These are phyloP conservation scores for Cuniculus paca DNA, from an alignment of 2,797 vertebrate species.

Conservation along the genomic window DNA sequence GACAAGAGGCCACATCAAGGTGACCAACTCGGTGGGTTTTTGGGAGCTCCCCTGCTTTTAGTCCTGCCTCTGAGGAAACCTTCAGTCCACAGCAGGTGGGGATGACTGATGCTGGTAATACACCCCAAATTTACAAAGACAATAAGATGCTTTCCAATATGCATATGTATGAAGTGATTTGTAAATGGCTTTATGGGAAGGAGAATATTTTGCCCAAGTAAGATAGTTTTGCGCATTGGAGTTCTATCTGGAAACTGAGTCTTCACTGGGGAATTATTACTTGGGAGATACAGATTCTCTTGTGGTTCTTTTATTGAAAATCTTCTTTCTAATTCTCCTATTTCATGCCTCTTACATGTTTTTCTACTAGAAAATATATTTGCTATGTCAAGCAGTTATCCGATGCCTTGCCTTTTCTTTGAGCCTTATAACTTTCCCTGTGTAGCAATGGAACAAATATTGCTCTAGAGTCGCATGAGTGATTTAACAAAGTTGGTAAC, in stretches of 20 bases:
- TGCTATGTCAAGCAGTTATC: neutral
- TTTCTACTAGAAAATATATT: neutral
- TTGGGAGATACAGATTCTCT: neutral
- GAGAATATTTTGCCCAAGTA: neutral
- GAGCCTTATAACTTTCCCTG: neutral
- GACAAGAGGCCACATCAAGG: accelerated
- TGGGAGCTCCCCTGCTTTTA: neutral
- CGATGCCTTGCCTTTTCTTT: neutral
- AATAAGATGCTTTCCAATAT: neutral
- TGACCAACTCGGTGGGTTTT: neutral
- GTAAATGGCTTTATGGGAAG: neutral
- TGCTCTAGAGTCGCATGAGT: neutral
- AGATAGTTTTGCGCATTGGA: neutral
- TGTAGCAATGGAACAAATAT: neutral
- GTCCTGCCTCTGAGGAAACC: neutral
- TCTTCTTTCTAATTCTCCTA: neutral
- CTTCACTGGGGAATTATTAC: neutral
- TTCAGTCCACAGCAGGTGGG: neutral
- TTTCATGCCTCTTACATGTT: neutral
- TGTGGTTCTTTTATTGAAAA: neutral
- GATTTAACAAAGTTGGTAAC: neutral
- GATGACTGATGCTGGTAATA: no score
- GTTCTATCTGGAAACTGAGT: neutral
- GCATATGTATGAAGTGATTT: no score
- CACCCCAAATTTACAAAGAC: neutral